Percentiles rank a stretch among this genome's conserved stretches.
Evolutionary conservation across 2,797 vertebrate species (phyloP).

Genomic region (Cottoperca gobio): DNA sequence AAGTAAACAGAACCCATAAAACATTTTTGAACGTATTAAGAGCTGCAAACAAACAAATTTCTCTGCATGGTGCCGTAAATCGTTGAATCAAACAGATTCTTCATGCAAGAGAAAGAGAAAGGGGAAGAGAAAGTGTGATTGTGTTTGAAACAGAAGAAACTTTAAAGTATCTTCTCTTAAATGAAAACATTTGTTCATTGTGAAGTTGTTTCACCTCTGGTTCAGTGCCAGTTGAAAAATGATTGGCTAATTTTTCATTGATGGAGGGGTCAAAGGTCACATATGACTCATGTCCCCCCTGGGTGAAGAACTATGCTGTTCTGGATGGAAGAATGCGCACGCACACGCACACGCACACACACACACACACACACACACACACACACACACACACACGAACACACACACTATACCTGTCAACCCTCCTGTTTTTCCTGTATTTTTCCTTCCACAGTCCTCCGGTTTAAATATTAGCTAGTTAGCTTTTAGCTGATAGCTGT

Average conservation of each 20-base stretch:
- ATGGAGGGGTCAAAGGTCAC: constrained; percentile 57
- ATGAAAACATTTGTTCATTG: constrained; percentile 1
- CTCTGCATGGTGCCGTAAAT: neutral
- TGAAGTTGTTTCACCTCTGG: neutral
- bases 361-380: neutral
- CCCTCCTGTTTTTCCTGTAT: too few relatives aligned
- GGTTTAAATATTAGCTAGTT: too few relatives aligned
- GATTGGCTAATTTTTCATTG: too few relatives aligned
- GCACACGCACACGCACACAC: constrained; percentile 7
- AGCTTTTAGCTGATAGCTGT: too few relatives aligned
- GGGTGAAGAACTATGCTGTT: constrained; percentile 57
- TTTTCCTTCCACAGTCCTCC: too few relatives aligned
- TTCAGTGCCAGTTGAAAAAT: too few relatives aligned
- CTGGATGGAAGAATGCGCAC: neutral
- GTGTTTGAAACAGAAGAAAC: neutral
- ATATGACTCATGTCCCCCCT: constrained; percentile 55
- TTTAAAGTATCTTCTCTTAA: neutral
- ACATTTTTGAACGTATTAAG: constrained; percentile 29
- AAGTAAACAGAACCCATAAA: constrained; percentile 39
- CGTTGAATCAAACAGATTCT: neutral
- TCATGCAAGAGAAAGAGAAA: neutral
- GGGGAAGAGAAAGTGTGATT: too few relatives aligned
- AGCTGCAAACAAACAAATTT: constrained; percentile 4
- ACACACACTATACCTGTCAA: too few relatives aligned
- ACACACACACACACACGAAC: neutral